Base-by-base conservation (phyloP, 1,140 invertebrate genomes). In the Ceratosolen solmsi region DNA sequence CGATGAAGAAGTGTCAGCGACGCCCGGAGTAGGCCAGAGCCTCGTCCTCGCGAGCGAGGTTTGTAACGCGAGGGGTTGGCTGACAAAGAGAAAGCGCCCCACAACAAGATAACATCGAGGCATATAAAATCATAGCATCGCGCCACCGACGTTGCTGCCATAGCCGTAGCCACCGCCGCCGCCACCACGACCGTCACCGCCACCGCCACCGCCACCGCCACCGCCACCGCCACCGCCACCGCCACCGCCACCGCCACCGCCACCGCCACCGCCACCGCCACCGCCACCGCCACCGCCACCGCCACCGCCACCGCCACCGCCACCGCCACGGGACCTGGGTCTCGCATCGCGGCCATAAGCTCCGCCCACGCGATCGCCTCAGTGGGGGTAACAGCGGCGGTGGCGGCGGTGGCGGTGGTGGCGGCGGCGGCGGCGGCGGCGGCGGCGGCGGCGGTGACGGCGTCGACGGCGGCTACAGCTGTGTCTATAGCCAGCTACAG, bases 41-140 rank as follows among this genome's bases (percentile, higher is more conserved):
- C 46, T 74, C 72, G 27, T 33, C 73, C 72, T 54, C 54, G 36
- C 56, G 73, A 46, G 41, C 13, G 41, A 46, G 41, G 13, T 5
- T 46, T 5, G 13, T 25, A 77, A 20, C 46, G 68, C 38, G 71
- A 51, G 70, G 30, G 49, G 58, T 63, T 33, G 5, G 15, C 27
- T 17, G 58, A 30, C 54, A 20, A 41, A 46, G 58, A 65, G 70
- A 49, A 72, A 30, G 36, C 65, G 38, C 36, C 8, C 20, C 13
- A 0, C 25, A 17, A 20, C 13, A 72, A 49, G 70, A 49, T 51
- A 27, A 72, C 65, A 25, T 20, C 65, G 51, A 79, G 74, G 86
- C 87, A 89, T 89, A 90, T 90, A 90, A 91, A 90, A 90, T 91
- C 89, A 90, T 90, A 91, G 88, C 84, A 79, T 88, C 86, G 41